Evolutionary conservation across 1,140 invertebrate species (phyloP), one percentile per base, ranked within the genome.

Genomic region (Papilio glaucus): DNA sequence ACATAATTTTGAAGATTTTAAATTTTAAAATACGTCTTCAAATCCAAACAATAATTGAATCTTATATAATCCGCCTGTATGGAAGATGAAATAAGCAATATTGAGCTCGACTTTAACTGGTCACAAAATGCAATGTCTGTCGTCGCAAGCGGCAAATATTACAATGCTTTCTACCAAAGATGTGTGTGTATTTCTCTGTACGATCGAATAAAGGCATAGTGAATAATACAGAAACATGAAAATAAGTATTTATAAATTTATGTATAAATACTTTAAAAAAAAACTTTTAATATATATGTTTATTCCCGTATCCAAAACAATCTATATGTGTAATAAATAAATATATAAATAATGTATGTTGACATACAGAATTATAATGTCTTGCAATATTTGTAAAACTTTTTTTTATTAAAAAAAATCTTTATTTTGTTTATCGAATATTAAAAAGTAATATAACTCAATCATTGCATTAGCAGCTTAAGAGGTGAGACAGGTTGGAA

Each of bases 101-200:
- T 57, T 21, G 12, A 57, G 49, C 21, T 57, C 2, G 21, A 57
- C 49, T 57, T 45, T 18, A 15, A 49, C n/a, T 65, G 12, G 29
- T 72, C 24, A 63, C 15, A 63, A 67, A 60, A 60, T 29, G 26
- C 53, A 61, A 67, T 71, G 29, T 71, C 53, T 65, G 45, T 39
- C n/a, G n/a, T n/a, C n/a, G n/a, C n/a, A n/a, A n/a, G n/a, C n/a
- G n/a, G n/a, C n/a, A n/a, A n/a, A n/a, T n/a, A 65, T 67, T 37
- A 37, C 69, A 33, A 71, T 72, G 68, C 72, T 79, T 80, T 73
- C 80, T 81, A 88, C 86, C 87, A 89, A 89, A 88, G 85, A 87
- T 74, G 77, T 85, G 72, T 72, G 69, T 73, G 78, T 79, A 61
- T 77, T 53, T 78, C 63, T 75, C 69, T 29, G 42, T 71, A 37